A percentile compares a stretch with the other conserved stretches of the same genome.
phyloP scores from a whole-genome alignment of 2,888 invertebrate genomes.

The Melieria picta region DNA sequence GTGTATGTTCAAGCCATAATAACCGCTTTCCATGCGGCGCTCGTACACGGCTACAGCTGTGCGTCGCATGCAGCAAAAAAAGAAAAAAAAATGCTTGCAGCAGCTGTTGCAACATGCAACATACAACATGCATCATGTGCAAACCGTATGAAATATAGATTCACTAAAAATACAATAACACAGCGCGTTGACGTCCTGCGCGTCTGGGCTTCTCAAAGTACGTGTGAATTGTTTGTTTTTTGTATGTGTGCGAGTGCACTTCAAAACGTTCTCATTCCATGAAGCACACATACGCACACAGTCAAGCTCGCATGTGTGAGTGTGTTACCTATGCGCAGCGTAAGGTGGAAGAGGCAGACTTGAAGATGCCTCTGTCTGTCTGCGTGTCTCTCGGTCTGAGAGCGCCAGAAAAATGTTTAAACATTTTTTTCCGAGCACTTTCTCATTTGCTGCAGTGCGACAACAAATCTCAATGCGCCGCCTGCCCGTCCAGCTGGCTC shows the following conservation, averaged over 20 bases:
- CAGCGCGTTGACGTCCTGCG: too few species aligned
- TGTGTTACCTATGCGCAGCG: background rate
- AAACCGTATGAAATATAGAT: too few species aligned
- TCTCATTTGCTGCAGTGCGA: slow-evolving; percentile 28
- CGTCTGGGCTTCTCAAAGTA: too few species aligned
- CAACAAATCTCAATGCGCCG: slow-evolving; percentile 18
- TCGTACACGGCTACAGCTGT: too few species aligned
- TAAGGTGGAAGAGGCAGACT: background rate
- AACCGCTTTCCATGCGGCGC: slow-evolving; percentile 52
- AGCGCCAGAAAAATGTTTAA: slow-evolving; percentile 14
- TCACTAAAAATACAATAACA: too few species aligned
- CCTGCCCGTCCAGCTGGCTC: background rate
- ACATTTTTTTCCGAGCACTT: slow-evolving; percentile 15
- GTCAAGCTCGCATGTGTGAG: background rate
- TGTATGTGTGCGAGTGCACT: background rate
- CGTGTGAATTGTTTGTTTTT: too few species aligned
- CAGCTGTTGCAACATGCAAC: too few species aligned
- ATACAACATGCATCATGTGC: too few species aligned
- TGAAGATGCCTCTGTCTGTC: background rate
- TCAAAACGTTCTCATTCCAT: background rate
- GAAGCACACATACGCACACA: background rate
- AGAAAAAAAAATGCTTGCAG: too few species aligned
- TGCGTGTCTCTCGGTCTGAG: slow-evolving; percentile 42
- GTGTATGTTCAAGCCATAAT: slow-evolving; percentile 35
- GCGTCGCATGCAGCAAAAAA: background rate